Evolutionary conservation across 2,888 invertebrate genomes (phyloP), one percentile per base, ranked within the genome.

Genomic region (Anarsia innoxiella): DNA sequence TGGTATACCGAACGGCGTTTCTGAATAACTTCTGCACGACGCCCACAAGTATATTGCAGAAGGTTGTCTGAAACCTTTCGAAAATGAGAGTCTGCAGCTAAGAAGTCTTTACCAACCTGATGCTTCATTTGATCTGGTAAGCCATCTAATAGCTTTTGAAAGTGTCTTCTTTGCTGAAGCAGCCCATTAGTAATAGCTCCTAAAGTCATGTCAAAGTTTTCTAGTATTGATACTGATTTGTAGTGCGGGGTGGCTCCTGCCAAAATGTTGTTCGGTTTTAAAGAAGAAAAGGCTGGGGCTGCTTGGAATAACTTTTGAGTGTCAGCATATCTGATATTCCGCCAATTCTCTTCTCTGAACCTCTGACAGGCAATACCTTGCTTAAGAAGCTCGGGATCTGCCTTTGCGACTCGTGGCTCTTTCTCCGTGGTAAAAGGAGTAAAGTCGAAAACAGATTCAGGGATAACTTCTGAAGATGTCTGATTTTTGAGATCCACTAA

Each of bases 11-110:
- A 37, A 12, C 45, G 26, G 13, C 47, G 33, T 23, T 43, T 38
- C 19, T 43, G 39, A 10, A 47, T 40, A 3, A 43, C 37, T 25
- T 43, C 41, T 3, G 43, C 39, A 2, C 47, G 39, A 12, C 43
- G 39, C 1, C 41, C 43, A 23, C 43, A 46, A 2, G 31, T 37
- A 23, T 45, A 45, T 30, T 45, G 39, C n/a, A 45, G 14, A 6
- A 45, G 27, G n/a, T 19, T 29, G 16, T 45, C 39, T 1, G 38
- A 41, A 5, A n/a, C 33, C 16, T 31, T 32, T 8, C 33, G 19
- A 15, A 45, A 45, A n/a, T 40, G 34, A 2, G 42, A 39, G 12
- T 42, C 36, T 8, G 36, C 19, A n/a, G 23, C 19, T 12, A 46
- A 13, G 14, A 41, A 38, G 15, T 37, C 35, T 10, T 31, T 12